These are phyloP conservation scores for Knipowitschia caucasica DNA, from an alignment of 2,797 vertebrate species.

Conservation along the genomic window DNA sequence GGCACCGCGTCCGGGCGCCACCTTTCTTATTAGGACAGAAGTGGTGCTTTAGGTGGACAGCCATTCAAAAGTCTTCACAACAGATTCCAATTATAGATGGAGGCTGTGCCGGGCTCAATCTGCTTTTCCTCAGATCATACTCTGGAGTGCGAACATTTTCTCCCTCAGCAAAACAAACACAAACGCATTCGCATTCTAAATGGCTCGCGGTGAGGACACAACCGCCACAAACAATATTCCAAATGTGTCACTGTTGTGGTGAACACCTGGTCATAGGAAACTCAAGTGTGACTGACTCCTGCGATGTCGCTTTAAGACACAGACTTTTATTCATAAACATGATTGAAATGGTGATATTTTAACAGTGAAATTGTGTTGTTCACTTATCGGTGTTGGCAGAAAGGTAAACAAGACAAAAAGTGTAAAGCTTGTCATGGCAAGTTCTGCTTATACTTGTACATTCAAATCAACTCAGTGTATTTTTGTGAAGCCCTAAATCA, in stretches of 20 bases:
- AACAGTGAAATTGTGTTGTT: no score
- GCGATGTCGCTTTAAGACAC: no score
- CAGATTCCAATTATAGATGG: slow-evolving; percentile 85
- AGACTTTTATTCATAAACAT: no score
- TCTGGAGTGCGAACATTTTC: slow-evolving; percentile 57
- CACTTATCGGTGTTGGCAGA: no score
- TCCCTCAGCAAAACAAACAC: slow-evolving; percentile 67
- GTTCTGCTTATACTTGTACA: no score
- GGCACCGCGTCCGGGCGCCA: slow-evolving; percentile 44
- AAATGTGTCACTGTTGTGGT: slow-evolving; percentile 58
- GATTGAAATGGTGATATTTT: no score
- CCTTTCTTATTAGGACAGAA: slow-evolving; percentile 63
- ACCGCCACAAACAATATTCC: slow-evolving; percentile 40
- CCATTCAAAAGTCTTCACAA: slow-evolving; percentile 72
- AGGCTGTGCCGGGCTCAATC: slow-evolving; percentile 73
- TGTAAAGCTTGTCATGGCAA: no score
- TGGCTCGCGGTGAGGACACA: slow-evolving; percentile 31
- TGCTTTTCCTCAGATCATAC: slow-evolving; percentile 69
- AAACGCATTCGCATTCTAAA: slow-evolving; percentile 56
- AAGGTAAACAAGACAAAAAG: no score
- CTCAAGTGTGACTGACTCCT: background rate
- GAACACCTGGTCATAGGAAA: slow-evolving; percentile 10
- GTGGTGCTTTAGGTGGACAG: slow-evolving; percentile 48
- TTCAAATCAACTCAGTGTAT: no score
- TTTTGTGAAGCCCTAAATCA: no score